A percentile compares a stretch with the other conserved stretches of the same genome.
phyloP scores from a whole-genome alignment of 2,113 vertebrate genomes.

The Marcusenius ussheri region DNA sequence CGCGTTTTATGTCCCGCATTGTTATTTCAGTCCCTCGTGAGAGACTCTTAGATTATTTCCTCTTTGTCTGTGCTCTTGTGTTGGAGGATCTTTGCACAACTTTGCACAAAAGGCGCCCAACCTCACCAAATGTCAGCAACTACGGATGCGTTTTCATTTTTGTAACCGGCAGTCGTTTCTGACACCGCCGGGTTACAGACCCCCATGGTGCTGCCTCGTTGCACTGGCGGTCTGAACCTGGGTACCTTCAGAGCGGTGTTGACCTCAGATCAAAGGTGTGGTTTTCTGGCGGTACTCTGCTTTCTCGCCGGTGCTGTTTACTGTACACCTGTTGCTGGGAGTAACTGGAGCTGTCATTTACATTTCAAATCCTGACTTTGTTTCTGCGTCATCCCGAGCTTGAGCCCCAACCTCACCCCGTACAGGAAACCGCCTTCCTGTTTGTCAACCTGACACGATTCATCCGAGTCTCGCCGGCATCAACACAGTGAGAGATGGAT shows the following conservation, averaged over 20 bases:
- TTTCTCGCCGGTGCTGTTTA: not conserved
- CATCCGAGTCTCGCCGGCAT: not conserved
- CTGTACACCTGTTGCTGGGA: constrained; percentile 1
- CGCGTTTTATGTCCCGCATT: not conserved
- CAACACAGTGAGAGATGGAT: not conserved
- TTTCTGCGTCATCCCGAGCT: not conserved
- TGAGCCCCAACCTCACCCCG: not conserved
- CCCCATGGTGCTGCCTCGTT: not conserved
- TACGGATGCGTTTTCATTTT: not conserved
- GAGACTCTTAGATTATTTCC: not conserved
- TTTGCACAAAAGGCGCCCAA: not conserved
- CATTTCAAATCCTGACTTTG: not conserved
- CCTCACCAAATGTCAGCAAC: not conserved
- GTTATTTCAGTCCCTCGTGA: not conserved
- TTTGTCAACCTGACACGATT: not conserved
- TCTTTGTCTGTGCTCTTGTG: not conserved
- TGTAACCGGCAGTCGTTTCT: not conserved
- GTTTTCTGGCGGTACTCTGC: not conserved
- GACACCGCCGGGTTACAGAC: not conserved
- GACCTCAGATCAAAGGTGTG: not conserved
- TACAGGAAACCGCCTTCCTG: constrained; percentile 5
- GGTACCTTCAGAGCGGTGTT: not conserved
- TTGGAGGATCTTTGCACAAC: not conserved
- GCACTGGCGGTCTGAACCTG: not conserved
- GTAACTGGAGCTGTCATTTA: not conserved